Conservation (phyloP, 2,797 vertebrate species). For the Falco columbarius region DNA sequence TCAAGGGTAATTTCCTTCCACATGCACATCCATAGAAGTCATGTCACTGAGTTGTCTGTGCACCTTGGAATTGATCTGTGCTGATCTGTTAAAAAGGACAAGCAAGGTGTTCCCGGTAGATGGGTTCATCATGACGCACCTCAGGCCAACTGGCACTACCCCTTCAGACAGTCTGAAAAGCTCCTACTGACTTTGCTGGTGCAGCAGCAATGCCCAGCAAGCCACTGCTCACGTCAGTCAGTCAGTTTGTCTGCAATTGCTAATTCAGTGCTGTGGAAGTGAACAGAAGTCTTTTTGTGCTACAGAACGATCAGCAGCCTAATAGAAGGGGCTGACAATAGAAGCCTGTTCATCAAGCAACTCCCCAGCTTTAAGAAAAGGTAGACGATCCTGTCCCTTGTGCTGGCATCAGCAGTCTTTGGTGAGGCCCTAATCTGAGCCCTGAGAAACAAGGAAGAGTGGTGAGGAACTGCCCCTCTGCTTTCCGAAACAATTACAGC, state of each 20-base stretch:
- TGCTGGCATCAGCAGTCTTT: constrained; percentile 30
- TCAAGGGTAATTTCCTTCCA: not conserved
- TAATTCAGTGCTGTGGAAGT: not conserved
- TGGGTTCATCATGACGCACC: not conserved
- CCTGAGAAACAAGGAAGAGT: not conserved
- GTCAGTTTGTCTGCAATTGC: not conserved
- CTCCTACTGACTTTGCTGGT: not conserved
- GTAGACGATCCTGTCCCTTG: not conserved
- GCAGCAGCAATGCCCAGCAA: not conserved
- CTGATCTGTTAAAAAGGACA: not conserved
- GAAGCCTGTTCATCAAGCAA: constrained; percentile 15
- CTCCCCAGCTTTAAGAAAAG: constrained; percentile 2
- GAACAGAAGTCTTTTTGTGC: constrained; percentile 58
- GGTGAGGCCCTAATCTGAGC: not conserved
- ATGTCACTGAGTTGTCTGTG: accelerated
- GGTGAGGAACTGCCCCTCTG: not conserved
- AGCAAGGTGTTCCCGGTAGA: not conserved
- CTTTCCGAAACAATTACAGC: not conserved
- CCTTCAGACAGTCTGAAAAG: not conserved
- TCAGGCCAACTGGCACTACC: not conserved
- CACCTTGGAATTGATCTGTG: not conserved
- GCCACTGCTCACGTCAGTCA: not conserved
- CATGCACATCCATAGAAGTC: accelerated
- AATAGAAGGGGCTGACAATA: constrained; percentile 22
- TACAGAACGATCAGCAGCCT: not conserved